phyloP scores from a whole-genome alignment of 2,888 invertebrate species.

The Chydorus sphaericus region DNA sequence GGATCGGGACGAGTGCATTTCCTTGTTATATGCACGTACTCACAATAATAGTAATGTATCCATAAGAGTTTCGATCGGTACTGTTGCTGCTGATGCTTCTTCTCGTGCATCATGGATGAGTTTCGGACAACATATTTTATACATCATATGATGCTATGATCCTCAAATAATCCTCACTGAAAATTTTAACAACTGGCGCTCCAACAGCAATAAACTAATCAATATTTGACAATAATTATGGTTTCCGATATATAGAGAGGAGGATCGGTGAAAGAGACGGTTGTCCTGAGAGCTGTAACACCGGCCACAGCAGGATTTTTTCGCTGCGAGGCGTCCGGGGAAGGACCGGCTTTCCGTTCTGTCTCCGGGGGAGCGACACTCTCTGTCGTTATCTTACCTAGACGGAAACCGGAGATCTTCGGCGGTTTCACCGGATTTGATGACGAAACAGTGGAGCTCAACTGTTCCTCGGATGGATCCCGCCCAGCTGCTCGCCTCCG shows the following conservation, averaged over 20 bases:
- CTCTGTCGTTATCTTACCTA: constrained; percentile 12
- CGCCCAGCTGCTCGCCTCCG: constrained; percentile 14
- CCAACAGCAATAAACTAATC: too few relatives aligned
- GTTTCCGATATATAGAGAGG: background rate
- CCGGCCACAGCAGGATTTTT: constrained; percentile 10
- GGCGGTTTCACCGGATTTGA: constrained; percentile 2
- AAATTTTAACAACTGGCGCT: too few relatives aligned
- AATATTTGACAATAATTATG: too few relatives aligned
- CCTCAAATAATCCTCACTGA: too few relatives aligned
- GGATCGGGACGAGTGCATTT: too few relatives aligned
- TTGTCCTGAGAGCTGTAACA: background rate
- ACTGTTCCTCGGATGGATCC: constrained; percentile 14
- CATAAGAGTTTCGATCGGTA: too few relatives aligned
- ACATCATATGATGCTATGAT: too few relatives aligned
- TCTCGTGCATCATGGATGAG: too few relatives aligned
- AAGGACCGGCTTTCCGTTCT: constrained; percentile 11
- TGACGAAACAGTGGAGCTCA: constrained; percentile 3
- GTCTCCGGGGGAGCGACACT: constrained; percentile 10
- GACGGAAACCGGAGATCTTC: constrained; percentile 12
- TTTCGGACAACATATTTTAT: too few relatives aligned
- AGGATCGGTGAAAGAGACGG: background rate
- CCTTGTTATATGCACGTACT: too few relatives aligned
- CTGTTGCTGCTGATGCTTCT: too few relatives aligned
- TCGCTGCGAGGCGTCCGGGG: constrained; percentile 14
- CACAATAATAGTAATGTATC: too few relatives aligned